These are phyloP conservation scores for Oscheius onirici DNA, from an alignment of 2,888 invertebrate genomes.

Conservation along the genomic window DNA sequence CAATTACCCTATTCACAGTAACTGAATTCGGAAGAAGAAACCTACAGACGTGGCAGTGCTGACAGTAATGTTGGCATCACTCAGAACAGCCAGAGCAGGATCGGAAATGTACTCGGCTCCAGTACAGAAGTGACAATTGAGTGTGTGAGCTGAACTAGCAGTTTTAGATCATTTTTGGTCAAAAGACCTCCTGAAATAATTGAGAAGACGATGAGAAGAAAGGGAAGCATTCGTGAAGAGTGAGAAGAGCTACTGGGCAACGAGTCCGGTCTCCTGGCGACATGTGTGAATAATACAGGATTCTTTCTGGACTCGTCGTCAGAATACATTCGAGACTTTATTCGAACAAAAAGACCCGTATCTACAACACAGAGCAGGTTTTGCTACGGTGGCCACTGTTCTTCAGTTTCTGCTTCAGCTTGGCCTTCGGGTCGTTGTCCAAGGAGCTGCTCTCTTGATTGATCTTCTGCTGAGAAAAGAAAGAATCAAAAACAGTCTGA, in stretches of 20 bases:
- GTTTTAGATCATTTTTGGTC: too few species aligned
- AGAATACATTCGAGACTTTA: neutral
- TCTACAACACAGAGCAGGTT: slow-evolving; percentile 60
- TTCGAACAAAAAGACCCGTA: neutral
- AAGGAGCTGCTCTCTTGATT: slow-evolving; percentile 21
- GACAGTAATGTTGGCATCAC: neutral
- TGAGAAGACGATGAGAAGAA: slow-evolving; percentile 3
- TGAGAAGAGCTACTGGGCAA: neutral
- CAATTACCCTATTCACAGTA: neutral
- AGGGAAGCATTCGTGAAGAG: neutral
- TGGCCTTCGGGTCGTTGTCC: slow-evolving; percentile 15
- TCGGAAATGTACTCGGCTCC: slow-evolving; percentile 8
- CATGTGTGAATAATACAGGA: neutral
- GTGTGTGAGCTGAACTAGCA: neutral
- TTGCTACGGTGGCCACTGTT: slow-evolving; percentile 51
- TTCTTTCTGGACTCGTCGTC: neutral
- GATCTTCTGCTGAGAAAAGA: slow-evolving; percentile 29
- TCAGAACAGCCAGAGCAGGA: neutral
- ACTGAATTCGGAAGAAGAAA: neutral
- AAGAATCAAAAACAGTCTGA: neutral
- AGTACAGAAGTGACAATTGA: slow-evolving; percentile 7
- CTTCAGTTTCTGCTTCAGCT: slow-evolving; percentile 23
- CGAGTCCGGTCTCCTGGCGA: neutral
- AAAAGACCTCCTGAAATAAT: neutral
- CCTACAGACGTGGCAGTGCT: neutral